These are phyloP conservation scores for Drosophila peninsularis DNA, from an alignment of 2,888 invertebrate genomes.

Conservation along the genomic window DNA sequence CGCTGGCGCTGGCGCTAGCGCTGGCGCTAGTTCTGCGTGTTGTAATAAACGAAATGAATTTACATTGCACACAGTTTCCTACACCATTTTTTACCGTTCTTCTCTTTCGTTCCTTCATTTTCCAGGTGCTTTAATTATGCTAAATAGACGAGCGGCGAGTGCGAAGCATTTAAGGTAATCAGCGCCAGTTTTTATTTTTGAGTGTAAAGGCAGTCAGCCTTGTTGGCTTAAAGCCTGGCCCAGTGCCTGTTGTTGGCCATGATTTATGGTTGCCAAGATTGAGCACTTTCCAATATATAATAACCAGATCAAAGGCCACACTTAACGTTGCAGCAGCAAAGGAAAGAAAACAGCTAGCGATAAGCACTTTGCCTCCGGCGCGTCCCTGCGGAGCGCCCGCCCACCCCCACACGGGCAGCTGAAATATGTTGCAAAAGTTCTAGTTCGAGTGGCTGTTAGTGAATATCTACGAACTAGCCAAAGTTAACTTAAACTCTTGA, in stretches of 20 bases:
- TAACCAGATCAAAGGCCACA: constrained; percentile 55
- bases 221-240: not conserved
- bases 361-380: constrained; percentile 56
- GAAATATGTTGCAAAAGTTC: constrained; percentile 61
- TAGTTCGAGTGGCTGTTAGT: constrained; percentile 55
- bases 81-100: not conserved
- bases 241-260: constrained; percentile 19
- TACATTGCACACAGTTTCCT: constrained; percentile 55
- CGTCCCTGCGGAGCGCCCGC: constrained; percentile 6
- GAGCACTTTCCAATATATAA: constrained; percentile 54
- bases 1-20: not conserved
- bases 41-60: constrained; percentile 73
- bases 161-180: constrained; percentile 30
- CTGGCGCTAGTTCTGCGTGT: constrained; percentile 25
- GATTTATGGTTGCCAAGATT: constrained; percentile 55
- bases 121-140: constrained; percentile 47
- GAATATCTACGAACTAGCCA: constrained; percentile 46
- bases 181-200: constrained; percentile 1
- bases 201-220: not conserved
- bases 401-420: constrained; percentile 24
- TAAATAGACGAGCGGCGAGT: constrained; percentile 1
- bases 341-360: constrained; percentile 43
- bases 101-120: not conserved
- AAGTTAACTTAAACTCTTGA: constrained; percentile 40
- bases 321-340: constrained; percentile 26